Evolutionary conservation across 2,888 invertebrate species (phyloP), one percentile per base, ranked within the genome.

Genomic region (Eurois occulta): DNA sequence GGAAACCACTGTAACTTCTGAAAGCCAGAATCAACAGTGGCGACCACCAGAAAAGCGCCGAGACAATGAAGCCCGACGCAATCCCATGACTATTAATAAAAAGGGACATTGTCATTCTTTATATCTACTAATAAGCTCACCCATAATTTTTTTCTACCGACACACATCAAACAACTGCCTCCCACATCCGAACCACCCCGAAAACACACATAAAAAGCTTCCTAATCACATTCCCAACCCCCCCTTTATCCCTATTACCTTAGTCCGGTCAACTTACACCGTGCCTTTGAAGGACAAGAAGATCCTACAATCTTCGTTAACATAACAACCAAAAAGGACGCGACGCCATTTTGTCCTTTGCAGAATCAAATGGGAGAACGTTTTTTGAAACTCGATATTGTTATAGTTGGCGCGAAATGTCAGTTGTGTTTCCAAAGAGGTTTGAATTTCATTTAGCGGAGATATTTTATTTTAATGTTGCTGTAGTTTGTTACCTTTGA

Each of bases 371-470:
- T 18, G 32, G 4, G 21, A 21, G 58, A 67, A 71, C 41, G 32
- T 77, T 84, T 75, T 80, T 83, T 80, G 84, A 73, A 84, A 83
- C 32, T 52, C 43, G 67, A 83, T 77, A 84, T 35, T 21, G 58
- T 80, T 83, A 18, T 0, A 38, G 21, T 58, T 21, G 35, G 28
- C 52, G 24, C 21, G 46, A 62, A 69, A 66, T 67, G 52, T 60
- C 52, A 68, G 16, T 68, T 38, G 48, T 58, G 8, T n/a, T 75
- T 52, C 28, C 55, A 66, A 80, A 58, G 32, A 68, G 82, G 28
- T 69, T 75, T 32, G 55, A 43, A 35, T 80, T 80, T 80, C 80
- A 4, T 65, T 72, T 82, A 16, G 28, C 43, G 1, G 11, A 48
- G 13, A 28, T 67, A 76, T 62, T 72, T 60, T 67, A 62, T 67